Evolutionary conservation across 1,140 invertebrate species (phyloP).

Genomic region (Eumeta japonica): DNA sequence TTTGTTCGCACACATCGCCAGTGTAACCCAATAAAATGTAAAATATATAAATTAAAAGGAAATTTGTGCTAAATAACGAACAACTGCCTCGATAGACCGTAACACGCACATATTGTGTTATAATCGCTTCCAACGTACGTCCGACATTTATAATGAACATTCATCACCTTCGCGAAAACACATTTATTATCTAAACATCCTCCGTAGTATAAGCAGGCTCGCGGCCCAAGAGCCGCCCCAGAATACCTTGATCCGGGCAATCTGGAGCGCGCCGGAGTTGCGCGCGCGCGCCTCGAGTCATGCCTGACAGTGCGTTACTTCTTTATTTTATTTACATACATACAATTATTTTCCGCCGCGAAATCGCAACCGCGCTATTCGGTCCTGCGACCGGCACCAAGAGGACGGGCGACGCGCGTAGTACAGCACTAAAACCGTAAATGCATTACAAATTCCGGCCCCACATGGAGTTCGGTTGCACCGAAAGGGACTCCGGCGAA

Average conservation of each 20-base stretch:
- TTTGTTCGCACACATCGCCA: no score
- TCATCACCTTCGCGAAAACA: no score
- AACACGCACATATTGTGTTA: no score
- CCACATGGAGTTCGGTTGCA: slow-evolving; percentile 54
- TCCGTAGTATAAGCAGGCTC: slow-evolving; percentile 6
- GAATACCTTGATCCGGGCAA: slow-evolving; percentile 33
- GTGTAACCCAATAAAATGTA: no score
- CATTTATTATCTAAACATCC: slow-evolving; percentile 15
- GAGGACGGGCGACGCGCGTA: no score
- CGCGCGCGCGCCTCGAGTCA: slow-evolving; percentile 31
- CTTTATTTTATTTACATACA: slow-evolving; percentile 44
- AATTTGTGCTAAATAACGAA: no score
- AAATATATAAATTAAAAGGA: no score
- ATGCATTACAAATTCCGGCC: slow-evolving; percentile 23
- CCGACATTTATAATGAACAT: no score
- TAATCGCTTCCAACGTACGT: no score
- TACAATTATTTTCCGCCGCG: slow-evolving; percentile 26
- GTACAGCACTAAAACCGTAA: slow-evolving; percentile 29
- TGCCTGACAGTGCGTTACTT: slow-evolving; percentile 50
- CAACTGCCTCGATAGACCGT: no score
- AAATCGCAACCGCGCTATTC: slow-evolving; percentile 45
- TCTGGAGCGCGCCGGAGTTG: slow-evolving; percentile 28
- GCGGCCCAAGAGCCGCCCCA: slow-evolving; percentile 12
- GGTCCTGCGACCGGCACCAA: no score
- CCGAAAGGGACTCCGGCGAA: slow-evolving; percentile 54